Evolutionary conservation across 2,797 vertebrate species (phyloP), one percentile per base, ranked within the genome.

Genomic region (Zalophus californianus): DNA sequence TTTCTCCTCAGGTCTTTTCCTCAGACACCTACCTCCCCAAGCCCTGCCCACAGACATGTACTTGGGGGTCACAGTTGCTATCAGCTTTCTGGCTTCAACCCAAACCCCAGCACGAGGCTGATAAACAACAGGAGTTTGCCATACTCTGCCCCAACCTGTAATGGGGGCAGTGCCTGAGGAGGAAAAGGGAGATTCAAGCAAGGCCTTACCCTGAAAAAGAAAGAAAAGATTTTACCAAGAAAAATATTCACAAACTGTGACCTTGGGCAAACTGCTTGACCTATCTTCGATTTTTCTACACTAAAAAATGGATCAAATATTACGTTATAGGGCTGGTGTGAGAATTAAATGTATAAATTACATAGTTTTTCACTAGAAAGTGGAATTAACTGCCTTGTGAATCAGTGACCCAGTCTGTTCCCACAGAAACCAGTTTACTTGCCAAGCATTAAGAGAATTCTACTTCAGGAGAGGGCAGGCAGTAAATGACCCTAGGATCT

Each of bases 291-390:
- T 58, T 29, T 44, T 85, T 91, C 83, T 82, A 52, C 66, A 23
- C 23, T 62, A 3, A 60, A 52, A 50, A 41, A 83, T 35, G 4
- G 32, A 44, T 58, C 88, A 92, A 96, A 88, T 66, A 64, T 18
- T n/a, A 88, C 41, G 41, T 58, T 6, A 23, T 3, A 56, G 58
- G 27, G 13, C 10, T 88, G 6, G n/a, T 66, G 2, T 93, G 23
- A 83, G 25, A 91, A 93, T 35, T 68, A 94, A 94, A 85, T 58
- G 25, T 62, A 86, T 73, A 92, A 84, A 70, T 87, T 20, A 48
- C n/a, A 86, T 38, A 64, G 54, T 50, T 32, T 92, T 86, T 68
- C 52, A 86, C 38, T 70, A 75, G n/a, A 95, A 91, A 92, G 27
- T 29, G 18, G 48, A 95, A 93, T 85, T 82, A 90, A 93, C n/a